Base-by-base conservation (phyloP, 30 jellyfish, hydroid and myxozoan species). In the Catostylus mosaicus region DNA sequence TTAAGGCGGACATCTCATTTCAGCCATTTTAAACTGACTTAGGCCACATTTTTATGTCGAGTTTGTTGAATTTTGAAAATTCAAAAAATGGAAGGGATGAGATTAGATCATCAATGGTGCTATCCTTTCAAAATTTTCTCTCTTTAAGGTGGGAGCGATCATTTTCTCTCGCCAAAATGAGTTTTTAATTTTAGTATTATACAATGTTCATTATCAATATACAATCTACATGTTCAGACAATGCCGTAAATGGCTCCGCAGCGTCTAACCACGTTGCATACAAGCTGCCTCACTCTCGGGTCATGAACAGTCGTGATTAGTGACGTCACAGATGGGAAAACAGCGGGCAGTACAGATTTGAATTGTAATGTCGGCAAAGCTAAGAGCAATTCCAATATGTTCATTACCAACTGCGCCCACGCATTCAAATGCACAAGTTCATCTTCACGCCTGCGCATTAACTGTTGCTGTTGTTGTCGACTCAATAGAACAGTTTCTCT, bases 221-320 rank as follows among this genome's bases (percentile, higher is more conserved):
- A 50, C 63, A 50, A 50, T 50, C 63, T 50, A 18, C 63, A 3
- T 24, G 9, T 33, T 85, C 77, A 94, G 29, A 94, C 65, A 43
- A 94, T 94, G 10, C 99, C 99, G 77, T 94, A 94, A 35, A 94
- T 94, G 0, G 99, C 88, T 22, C 99, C 99, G 68, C 99, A 94
- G 45, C 99, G 89, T 78, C 99, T 74, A 22, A 94, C 96, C 20
- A 94, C 99, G 37, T 88, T 97, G 56, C 99, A 94, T 9, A 94
- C 99, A 56, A 94, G 97, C 73, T 94, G 99, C 50, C 99, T 72
- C 31, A 94, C 99, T 57, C 96, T 69, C 10, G 96, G 95, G 72
- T 94, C 99, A 8, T 88, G 88, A 40, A 94, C 96, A 11, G 96
- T 94, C 35, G 96, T 94, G 32, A 94, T 82, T 7, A 94, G 80